These are phyloP conservation scores for Ditylenchus weischeri DNA, from an alignment of 2,888 invertebrate genomes.

Conservation along the genomic window DNA sequence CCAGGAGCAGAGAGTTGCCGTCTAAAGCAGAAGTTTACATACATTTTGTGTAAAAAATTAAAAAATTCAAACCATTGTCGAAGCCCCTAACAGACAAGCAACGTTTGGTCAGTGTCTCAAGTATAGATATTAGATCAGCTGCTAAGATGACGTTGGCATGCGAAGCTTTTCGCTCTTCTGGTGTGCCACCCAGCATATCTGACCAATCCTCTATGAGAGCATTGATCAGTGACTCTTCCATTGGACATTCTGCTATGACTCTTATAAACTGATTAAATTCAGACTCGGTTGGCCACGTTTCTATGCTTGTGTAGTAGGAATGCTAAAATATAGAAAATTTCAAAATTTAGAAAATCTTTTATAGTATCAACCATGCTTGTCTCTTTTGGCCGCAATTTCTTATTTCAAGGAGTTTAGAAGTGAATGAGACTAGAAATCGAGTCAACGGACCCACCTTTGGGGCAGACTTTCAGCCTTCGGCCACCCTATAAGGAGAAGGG, in stretches of 20 bases:
- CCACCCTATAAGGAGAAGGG: too few species aligned
- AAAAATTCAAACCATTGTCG: background rate
- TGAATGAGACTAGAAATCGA: too few species aligned
- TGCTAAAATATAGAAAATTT: background rate
- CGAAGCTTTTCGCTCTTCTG: too few species aligned
- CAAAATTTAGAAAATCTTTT: slow-evolving; percentile 6
- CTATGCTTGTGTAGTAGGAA: slow-evolving; percentile 12
- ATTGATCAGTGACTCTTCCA: slow-evolving; percentile 19
- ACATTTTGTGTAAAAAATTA: too few species aligned
- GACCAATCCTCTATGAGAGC: slow-evolving; percentile 1
- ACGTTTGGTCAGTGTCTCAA: slow-evolving; percentile 21
- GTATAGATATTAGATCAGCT: slow-evolving; percentile 10
- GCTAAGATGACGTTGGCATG: slow-evolving; percentile 9
- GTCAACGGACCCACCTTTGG: too few species aligned
- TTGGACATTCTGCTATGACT: slow-evolving; percentile 21
- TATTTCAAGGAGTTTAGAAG: too few species aligned
- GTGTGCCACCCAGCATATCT: background rate
- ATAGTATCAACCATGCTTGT: background rate
- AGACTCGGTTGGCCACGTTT: slow-evolving; percentile 21
- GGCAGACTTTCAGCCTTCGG: too few species aligned
- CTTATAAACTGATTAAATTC: slow-evolving; percentile 21
- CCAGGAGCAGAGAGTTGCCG: too few species aligned
- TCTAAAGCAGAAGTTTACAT: too few species aligned
- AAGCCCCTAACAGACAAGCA: slow-evolving; percentile 12
- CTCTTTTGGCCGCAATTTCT: background rate